Evolutionary conservation across 2,113 vertebrate species (phyloP).

Genomic region (Rousettus leschenaultii): DNA sequence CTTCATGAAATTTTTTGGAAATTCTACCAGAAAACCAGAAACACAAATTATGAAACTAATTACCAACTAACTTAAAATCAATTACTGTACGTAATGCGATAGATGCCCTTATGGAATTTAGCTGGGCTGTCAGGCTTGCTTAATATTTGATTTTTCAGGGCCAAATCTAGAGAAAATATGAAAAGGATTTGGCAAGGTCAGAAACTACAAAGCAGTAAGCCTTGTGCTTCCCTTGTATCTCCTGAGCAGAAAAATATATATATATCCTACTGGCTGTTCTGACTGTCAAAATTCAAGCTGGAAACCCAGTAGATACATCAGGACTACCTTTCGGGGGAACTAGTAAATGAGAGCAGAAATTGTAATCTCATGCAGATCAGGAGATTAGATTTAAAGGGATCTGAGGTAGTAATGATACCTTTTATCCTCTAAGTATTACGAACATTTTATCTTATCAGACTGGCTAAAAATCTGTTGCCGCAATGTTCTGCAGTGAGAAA

Average conservation of each 20-base stretch:
- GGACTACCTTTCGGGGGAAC: constrained; percentile 25
- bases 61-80: constrained; percentile 36
- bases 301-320: constrained; percentile 28
- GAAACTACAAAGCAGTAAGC: neutral
- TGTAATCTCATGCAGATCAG: constrained; percentile 18
- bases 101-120: constrained; percentile 26
- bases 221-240: neutral
- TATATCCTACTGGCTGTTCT: neutral
- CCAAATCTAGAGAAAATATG: neutral
- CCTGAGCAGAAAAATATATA: neutral
- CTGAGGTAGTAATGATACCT: neutral
- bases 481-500: neutral
- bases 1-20: neutral
- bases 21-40: neutral
- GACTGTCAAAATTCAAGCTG: neutral
- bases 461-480: constrained; percentile 18
- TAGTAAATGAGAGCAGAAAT: constrained; percentile 41
- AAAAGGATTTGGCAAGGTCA: constrained; percentile 50
- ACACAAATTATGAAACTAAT: constrained; percentile 26
- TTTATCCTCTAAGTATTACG: constrained; percentile 33
- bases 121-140: constrained; percentile 11
- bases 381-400: constrained; percentile 53
- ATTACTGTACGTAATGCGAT: neutral
- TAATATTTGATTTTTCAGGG: constrained; percentile 23
- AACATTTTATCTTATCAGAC: constrained; percentile 34